phyloP scores from a whole-genome alignment of 2,888 invertebrate genomes.

The Callosobruchus maculatus region DNA sequence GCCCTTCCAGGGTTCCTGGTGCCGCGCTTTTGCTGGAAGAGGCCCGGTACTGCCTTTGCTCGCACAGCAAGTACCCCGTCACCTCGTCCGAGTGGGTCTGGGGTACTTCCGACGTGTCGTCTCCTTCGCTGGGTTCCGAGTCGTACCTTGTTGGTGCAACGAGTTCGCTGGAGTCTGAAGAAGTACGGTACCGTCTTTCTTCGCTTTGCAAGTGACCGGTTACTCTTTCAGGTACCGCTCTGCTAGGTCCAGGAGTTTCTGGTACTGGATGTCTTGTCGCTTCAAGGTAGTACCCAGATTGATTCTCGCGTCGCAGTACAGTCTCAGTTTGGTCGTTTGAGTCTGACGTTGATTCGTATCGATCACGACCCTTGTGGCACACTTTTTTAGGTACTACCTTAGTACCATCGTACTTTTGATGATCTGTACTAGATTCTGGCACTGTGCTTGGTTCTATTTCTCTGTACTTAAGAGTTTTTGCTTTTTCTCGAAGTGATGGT shows the following conservation, averaged over 20 bases:
- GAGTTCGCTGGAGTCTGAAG: neutral
- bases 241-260: neutral
- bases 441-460: neutral
- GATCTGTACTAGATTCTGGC: too few relatives aligned
- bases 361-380: neutral
- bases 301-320: neutral
- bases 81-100: neutral
- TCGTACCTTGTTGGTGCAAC: neutral
- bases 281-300: neutral
- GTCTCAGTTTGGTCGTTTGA: neutral
- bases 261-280: neutral
- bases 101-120: neutral
- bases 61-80: conserved; percentile 1
- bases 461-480: neutral
- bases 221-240: neutral
- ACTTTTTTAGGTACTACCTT: neutral
- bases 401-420: neutral
- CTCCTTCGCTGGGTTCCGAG: conserved; percentile 3
- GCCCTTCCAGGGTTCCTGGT: neutral
- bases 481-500: neutral
- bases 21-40: neutral
- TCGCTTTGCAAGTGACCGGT: neutral
- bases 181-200: neutral
- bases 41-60: conserved; percentile 1
- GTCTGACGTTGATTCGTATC: neutral